A percentile compares a stretch with the other conserved stretches of the same genome.
Conservation (phyloP, 2,113 vertebrate species). For the Porphyrio hochstetteri region DNA sequence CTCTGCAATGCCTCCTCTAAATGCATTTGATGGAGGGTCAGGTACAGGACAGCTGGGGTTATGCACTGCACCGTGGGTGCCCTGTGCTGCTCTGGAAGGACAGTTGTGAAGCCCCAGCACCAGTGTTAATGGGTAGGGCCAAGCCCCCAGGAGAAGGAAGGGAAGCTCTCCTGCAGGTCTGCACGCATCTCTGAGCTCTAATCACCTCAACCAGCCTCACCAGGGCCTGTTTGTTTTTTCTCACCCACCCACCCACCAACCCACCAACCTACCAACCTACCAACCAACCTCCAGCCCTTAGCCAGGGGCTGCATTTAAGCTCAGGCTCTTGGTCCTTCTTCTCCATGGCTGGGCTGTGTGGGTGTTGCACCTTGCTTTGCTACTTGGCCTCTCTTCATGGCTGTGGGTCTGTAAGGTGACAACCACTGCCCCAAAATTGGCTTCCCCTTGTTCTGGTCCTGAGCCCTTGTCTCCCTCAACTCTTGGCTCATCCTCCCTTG, state of each 20-base stretch:
- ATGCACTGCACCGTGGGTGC: too few relatives aligned
- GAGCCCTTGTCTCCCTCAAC: rapidly evolving
- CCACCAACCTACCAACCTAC: too few relatives aligned
- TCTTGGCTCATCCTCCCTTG: not conserved
- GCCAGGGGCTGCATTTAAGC: not conserved
- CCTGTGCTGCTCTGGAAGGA: not conserved
- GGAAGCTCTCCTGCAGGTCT: not conserved
- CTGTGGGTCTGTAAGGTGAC: rapidly evolving
- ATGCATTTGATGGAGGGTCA: not conserved
- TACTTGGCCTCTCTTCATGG: rapidly evolving
- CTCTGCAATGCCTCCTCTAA: not conserved
- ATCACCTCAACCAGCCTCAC: not conserved
- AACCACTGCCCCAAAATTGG: rapidly evolving
- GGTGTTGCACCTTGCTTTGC: rapidly evolving
- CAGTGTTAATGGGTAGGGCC: rapidly evolving
- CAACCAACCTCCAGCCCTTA: not conserved
- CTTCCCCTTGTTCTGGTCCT: not conserved
- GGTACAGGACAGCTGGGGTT: not conserved
- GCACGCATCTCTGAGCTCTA: not conserved
- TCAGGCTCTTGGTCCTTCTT: rapidly evolving
- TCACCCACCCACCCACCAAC: not conserved
- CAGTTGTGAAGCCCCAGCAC: not conserved
- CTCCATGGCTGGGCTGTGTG: rapidly evolving
- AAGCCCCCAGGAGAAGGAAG: rapidly evolving
- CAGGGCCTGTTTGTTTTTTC: not conserved